phyloP scores from a whole-genome alignment of 92 coral and sea anemone species.

The Nematostella vectensis region DNA sequence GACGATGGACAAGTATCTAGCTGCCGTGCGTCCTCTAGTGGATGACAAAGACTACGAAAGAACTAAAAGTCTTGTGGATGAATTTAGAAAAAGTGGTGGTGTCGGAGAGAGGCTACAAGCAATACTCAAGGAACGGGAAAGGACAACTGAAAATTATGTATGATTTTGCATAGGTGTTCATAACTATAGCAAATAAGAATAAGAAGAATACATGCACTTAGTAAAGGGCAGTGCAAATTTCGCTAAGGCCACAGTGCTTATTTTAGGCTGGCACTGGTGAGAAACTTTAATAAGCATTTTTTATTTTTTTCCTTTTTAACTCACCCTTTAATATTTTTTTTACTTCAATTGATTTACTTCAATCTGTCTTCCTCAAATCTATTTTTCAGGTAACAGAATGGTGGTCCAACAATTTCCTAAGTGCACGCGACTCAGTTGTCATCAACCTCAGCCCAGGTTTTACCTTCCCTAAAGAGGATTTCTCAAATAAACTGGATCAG shows the following conservation, averaged over 20 bases:
- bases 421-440: constrained; percentile 69
- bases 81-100: constrained; percentile 77
- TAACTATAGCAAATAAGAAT: too few species aligned
- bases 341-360: too few species aligned
- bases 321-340: too few species aligned
- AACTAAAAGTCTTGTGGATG: constrained; percentile 62
- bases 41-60: constrained; percentile 77
- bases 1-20: constrained; percentile 85
- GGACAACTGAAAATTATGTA: constrained; percentile 81
- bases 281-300: too few species aligned
- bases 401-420: constrained; percentile 90
- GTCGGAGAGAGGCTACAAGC: constrained; percentile 79
- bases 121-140: constrained; percentile 56
- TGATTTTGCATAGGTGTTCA: neutral
- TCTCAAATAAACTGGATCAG: constrained; percentile 51
- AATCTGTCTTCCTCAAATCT: too few species aligned
- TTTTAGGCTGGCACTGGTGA: too few species aligned
- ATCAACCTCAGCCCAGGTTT: constrained; percentile 78
- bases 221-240: too few species aligned
- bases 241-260: too few species aligned
- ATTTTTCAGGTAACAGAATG: constrained; percentile 69
- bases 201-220: too few species aligned
- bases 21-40: constrained; percentile 68
- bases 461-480: constrained; percentile 77
- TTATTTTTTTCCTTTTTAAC: neutral